A percentile compares a stretch with the other conserved stretches of the same genome.
These are phyloP conservation scores for Pemphredon lugubris DNA, from an alignment of 2,888 invertebrate species.

Conservation along the genomic window DNA sequence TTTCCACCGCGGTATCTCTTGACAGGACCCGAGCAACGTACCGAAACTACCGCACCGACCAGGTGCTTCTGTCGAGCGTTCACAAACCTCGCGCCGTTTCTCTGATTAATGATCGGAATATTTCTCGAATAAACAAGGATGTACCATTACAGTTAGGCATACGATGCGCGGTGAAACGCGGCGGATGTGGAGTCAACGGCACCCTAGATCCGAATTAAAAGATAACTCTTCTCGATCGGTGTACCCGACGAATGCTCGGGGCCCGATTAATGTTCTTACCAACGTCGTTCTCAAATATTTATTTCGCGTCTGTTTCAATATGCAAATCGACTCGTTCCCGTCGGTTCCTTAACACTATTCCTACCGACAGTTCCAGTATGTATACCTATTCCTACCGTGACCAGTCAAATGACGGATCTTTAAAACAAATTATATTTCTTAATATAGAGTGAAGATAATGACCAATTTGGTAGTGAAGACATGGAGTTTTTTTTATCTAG, in stretches of 20 bases:
- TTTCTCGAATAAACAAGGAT: slow-evolving; percentile 74
- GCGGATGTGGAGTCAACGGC: slow-evolving; percentile 10
- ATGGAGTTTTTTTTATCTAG: too few relatives aligned
- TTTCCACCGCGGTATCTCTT: slow-evolving; percentile 33
- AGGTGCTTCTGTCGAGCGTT: slow-evolving; percentile 62
- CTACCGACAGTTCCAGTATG: too few relatives aligned
- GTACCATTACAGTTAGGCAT: slow-evolving; percentile 5
- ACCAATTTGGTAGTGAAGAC: too few relatives aligned
- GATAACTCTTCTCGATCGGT: slow-evolving; percentile 19
- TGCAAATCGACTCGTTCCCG: neutral
- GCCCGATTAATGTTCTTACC: neutral
- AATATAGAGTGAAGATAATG: too few relatives aligned
- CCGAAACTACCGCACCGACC: slow-evolving; percentile 44
- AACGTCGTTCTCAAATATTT: neutral
- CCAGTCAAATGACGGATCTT: too few relatives aligned
- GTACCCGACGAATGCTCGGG: slow-evolving; percentile 18
- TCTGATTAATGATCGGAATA: slow-evolving; percentile 78
- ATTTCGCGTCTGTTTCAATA: neutral
- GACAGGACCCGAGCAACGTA: slow-evolving; percentile 27
- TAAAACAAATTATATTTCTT: too few relatives aligned
- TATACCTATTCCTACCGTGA: too few relatives aligned
- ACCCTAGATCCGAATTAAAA: slow-evolving; percentile 41
- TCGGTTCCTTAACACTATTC: too few relatives aligned
- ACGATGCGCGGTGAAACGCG: slow-evolving; percentile 20
- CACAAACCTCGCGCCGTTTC: slow-evolving; percentile 38